Conservation (phyloP, 2,113 vertebrate genomes). For the Cervus canadensis region DNA sequence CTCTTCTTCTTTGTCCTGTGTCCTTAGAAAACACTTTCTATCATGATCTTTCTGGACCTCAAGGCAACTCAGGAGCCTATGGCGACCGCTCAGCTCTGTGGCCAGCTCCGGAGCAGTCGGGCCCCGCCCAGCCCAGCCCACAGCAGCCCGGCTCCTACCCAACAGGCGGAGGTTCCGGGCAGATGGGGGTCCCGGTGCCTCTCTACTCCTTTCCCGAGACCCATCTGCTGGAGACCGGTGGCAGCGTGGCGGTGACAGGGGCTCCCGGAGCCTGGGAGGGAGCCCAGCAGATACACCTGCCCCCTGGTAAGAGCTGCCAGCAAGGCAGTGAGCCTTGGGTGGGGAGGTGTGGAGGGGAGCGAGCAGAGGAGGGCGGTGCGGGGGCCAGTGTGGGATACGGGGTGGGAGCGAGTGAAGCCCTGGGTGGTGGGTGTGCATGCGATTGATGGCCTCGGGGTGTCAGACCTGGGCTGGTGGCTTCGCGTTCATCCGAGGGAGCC, state of each 20-base stretch:
- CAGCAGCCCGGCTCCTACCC: neutral
- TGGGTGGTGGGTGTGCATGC: rapidly evolving
- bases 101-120: neutral
- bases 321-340: neutral
- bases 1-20: neutral
- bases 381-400: neutral
- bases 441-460: neutral
- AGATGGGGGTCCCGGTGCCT: rapidly evolving
- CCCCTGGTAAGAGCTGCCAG: conserved; percentile 49
- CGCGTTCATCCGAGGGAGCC: rapidly evolving
- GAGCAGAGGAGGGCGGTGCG: neutral
- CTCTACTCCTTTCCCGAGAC: neutral
- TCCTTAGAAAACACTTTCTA: conserved; percentile 11
- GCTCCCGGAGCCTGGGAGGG: neutral
- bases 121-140: neutral
- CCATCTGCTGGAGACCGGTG: rapidly evolving
- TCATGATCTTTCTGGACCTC: neutral
- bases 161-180: neutral
- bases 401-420: neutral
- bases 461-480: neutral
- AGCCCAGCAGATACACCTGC: rapidly evolving
- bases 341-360: too few relatives aligned
- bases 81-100: neutral
- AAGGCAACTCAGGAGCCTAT: conserved; percentile 17
- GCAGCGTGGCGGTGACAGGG: rapidly evolving